Evolutionary conservation across 1,140 invertebrate species (phyloP), one percentile per base, ranked within the genome.

Genomic region (Homalodisca vitripennis): DNA sequence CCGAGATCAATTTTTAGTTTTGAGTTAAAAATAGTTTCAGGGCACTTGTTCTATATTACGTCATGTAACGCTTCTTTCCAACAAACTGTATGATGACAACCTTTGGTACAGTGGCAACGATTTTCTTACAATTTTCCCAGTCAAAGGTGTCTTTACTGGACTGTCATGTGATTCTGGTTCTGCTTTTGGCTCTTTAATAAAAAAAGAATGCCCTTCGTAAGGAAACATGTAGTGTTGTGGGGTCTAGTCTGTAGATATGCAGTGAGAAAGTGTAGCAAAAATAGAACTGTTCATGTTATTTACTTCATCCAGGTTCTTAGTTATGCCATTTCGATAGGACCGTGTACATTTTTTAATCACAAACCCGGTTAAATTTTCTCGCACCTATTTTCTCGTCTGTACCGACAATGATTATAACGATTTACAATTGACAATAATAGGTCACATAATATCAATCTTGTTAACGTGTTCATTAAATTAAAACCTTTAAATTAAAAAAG

Each of bases 391-490:
- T 67, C 20, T 67, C 51, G 6, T 63, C 57, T 26, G 57, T 26
- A n/a, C 22, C 65, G 20, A 64, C 29, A 29, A 62, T n/a, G n/a
- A n/a, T n/a, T n/a, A n/a, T n/a, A n/a, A n/a, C n/a, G n/a, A n/a
- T n/a, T n/a, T n/a, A n/a, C n/a, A n/a, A 30, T 31, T 48, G 20
- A 71, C 64, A 13, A 69, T 62, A 65, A 70, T 75, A n/a, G n/a
- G 68, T 13, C 47, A 17, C 46, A 72, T 70, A 66, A 76, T 77
- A 48, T 47, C 65, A 13, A 76, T 72, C 64, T 77, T 74, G 70
- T 77, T 77, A 1, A 77, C 20, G 30, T 75, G 77, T 62, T 77
- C 75, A 70, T 73, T 71, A 70, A 74, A 74, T 26, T 46, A 31
- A 27, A 77, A 71, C 24, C 14, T 2, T n/a, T n/a, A n/a, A n/a